Base-by-base conservation (phyloP, 2,888 invertebrate genomes). In the Hypena proboscidalis region DNA sequence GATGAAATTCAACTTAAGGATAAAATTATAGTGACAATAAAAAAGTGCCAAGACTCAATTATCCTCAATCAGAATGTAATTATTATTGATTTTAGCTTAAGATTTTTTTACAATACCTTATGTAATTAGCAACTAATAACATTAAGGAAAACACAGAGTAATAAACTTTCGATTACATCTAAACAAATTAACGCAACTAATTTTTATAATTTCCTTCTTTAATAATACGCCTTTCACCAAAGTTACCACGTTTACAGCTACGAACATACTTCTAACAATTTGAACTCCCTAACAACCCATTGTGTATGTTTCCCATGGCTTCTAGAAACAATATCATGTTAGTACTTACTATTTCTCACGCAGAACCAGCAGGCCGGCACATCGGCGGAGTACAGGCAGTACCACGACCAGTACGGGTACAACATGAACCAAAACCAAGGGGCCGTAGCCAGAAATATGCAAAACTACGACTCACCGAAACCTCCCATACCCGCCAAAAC, bases 341-440 rank as follows among this genome's bases (percentile, higher is more conserved):
- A 59, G 54, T 44, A 40, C 38, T 43, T 22, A 58, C 45, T 31
- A 20, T 66, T 64, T 64, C 67, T 59, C 64, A 64, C 67, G 27
- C 92, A 92, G 88, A 90, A 90, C 60, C 88, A 89, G 54, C 92
- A 92, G 73, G 84, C 91, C 26, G 89, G 91, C 36, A 85, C 91
- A 26, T 90, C 91, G 21, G 74, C 80, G n/a, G 90, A 92, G 69
- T 88, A 86, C 64, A 77, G 91, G 50, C 85, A 92, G 52, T 93
- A 92, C 72, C 87, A 92, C 65, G 91, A 92, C 23, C 92, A 87
- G 62, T 92, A 92, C 79, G 84, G 89, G 23, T 89, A 92, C 63
- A 83, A 85, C 19, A 91, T 92, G 67, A 82, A 72, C 42, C 84
- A 83, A 55, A 80, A 72, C 49, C 92, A 82, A 58, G 83, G 80